Evolutionary conservation across 2,888 invertebrate species (phyloP), one percentile per base, ranked within the genome.

Genomic region (Microctonus aethiopoides): DNA sequence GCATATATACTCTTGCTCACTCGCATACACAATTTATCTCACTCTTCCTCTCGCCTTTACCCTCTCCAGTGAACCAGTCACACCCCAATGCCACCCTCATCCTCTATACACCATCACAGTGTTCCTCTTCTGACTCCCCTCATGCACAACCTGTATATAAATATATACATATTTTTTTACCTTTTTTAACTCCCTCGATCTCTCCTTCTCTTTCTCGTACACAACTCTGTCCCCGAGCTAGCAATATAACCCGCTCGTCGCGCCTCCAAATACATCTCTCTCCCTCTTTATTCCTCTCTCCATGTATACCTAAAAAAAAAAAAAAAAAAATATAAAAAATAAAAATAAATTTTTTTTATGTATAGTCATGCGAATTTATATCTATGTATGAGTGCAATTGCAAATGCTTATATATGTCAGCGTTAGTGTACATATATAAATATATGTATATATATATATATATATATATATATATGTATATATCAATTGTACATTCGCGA

Each of bases 1-100:
- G 79, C 77, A 74, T 73, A 69, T 76, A 72, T 76, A 72, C 75
- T 73, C 74, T 77, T 78, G 78, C 78, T 77, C 79, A 78, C 80
- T 82, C 80, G 79, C 81, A 24, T 72, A 80, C 80, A 77, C 78
- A n/a, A n/a, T n/a, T n/a, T n/a, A n/a, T n/a, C n/a, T 78, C 78
- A 62, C 77, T 77, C 75, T 68, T 69, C 67, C 62, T 57, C 59
- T 75, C 74, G 74, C 76, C 75, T 78, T 74, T 75, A 65, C 34
- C 66, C 29, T 41, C 16, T 68, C 57, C 74, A 56, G 61, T 62
- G 65, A 64, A 29, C 60, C 51, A 60, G 67, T 59, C 36, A 51
- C 57, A 13, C 57, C 57, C 32, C 32, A 20, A 51, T 67, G 51
- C 67, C 56, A 65, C 64, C 64, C 64, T 65, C 54, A 65, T 54